Evolutionary conservation across 2,888 invertebrate genomes (phyloP).

Genomic region (Dascillus cervinus): DNA sequence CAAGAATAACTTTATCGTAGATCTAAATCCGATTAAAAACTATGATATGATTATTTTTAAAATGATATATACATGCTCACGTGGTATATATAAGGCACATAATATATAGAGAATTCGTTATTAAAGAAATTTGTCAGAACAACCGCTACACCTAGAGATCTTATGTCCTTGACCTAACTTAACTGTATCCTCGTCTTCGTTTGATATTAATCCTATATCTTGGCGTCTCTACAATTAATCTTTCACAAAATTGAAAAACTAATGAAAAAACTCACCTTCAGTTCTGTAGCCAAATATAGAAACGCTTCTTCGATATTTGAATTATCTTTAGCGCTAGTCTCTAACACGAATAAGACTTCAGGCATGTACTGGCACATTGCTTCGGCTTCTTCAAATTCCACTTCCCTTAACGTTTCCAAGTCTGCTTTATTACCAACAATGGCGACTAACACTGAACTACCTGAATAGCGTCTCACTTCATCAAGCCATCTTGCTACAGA

Average conservation of each 20-base stretch:
- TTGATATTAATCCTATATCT: slow-evolving; percentile 58
- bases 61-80: no score
- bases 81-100: slow-evolving; percentile 25
- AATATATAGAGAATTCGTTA: slow-evolving; percentile 19
- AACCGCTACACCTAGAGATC: slow-evolving; percentile 60
- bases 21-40: no score
- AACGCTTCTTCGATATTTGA: slow-evolving; percentile 87
- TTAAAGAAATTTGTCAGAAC: slow-evolving; percentile 34
- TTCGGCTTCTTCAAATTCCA: slow-evolving; percentile 79
- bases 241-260: neutral
- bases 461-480: slow-evolving; percentile 90
- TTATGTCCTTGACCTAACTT: slow-evolving; percentile 61
- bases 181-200: slow-evolving; percentile 56
- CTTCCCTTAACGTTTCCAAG: slow-evolving; percentile 70
- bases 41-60: slow-evolving; percentile 5
- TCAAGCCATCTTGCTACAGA: slow-evolving; percentile 93
- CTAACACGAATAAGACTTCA: slow-evolving; percentile 78
- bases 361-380: slow-evolving; percentile 79
- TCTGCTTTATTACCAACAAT: slow-evolving; percentile 92
- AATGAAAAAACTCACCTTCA: slow-evolving; percentile 62
- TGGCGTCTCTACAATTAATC: slow-evolving; percentile 65
- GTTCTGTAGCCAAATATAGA: slow-evolving; percentile 74
- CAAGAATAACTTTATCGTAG: no score
- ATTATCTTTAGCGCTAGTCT: slow-evolving; percentile 87
- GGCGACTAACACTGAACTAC: slow-evolving; percentile 82